Evolutionary conservation across 2,797 vertebrate genomes (phyloP).

Genomic region (Buceros bicornis): DNA sequence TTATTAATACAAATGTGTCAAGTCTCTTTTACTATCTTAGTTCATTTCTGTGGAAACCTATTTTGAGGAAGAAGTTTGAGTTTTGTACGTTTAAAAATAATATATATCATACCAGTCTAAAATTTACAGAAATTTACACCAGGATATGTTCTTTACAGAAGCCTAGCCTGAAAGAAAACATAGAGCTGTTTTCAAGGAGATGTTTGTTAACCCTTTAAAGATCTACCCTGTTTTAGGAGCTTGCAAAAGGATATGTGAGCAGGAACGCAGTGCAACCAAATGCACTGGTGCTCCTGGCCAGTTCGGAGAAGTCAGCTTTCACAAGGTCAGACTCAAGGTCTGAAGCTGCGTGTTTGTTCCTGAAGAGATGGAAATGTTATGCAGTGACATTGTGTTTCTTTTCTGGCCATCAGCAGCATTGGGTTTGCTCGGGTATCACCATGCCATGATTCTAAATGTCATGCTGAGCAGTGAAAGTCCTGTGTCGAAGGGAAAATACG

Average conservation of each 20-base stretch:
- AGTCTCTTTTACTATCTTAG: neutral
- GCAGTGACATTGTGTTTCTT: neutral
- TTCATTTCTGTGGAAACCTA: neutral
- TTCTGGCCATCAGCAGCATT: neutral
- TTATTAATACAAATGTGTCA: neutral
- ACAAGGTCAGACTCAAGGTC: neutral
- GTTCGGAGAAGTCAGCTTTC: neutral
- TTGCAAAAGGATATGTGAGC: neutral
- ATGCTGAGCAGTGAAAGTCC: neutral
- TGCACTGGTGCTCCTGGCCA: neutral
- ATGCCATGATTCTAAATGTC: neutral
- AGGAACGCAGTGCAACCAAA: neutral
- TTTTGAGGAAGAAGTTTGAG: neutral
- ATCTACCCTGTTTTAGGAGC: neutral
- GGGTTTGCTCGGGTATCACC: neutral
- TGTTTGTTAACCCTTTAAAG: neutral
- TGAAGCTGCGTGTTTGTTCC: neutral
- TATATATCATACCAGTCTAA: neutral
- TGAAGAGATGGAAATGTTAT: neutral
- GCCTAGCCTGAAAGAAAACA: neutral
- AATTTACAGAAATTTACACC: neutral
- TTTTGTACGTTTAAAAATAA: neutral
- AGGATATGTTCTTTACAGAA: neutral
- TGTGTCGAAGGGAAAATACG: neutral
- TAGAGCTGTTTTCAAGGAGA: neutral